Conservation (phyloP, 2,888 invertebrate genomes). For the Nemotelus nigrinus region DNA sequence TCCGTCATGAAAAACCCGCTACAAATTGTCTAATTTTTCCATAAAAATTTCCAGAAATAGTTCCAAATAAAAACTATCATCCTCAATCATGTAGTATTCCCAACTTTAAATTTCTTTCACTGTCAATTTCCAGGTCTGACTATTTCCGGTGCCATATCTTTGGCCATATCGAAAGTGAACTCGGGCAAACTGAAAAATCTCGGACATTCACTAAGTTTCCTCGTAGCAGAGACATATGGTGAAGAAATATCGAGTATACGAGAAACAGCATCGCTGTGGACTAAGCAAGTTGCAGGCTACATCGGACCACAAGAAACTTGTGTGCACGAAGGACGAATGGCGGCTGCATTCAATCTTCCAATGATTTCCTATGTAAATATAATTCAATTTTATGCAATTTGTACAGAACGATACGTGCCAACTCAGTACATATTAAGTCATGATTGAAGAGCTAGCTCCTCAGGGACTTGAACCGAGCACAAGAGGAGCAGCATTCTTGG, state of each 20-base stretch:
- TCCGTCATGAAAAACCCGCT: too few species aligned
- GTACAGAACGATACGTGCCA: background rate
- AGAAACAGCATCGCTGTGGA: constrained; percentile 86
- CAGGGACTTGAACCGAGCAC: too few species aligned
- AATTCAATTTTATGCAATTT: constrained; percentile 5
- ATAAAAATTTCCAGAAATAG: too few species aligned
- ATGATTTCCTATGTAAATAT: constrained; percentile 95
- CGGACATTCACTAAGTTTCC: constrained; percentile 80
- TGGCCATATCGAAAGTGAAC: constrained; percentile 87
- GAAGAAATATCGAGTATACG: constrained; percentile 87
- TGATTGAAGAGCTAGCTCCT: too few species aligned
- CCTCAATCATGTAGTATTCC: too few species aligned
- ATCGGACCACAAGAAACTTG: constrained; percentile 87
- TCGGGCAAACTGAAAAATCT: constrained; percentile 67
- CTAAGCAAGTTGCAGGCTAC: constrained; percentile 83
- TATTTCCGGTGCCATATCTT: constrained; percentile 83
- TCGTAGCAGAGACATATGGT: constrained; percentile 90
- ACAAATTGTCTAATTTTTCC: too few species aligned
- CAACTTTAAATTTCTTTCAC: too few species aligned
- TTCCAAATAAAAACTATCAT: too few species aligned
- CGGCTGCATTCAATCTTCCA: constrained; percentile 91
- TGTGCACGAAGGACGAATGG: constrained; percentile 92
- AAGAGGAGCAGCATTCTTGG: too few species aligned
- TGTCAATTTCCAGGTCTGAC: constrained; percentile 65
- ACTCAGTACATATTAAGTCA: too few species aligned